Conservation (phyloP, 2,113 vertebrate species). For the Notechis scutatus region DNA sequence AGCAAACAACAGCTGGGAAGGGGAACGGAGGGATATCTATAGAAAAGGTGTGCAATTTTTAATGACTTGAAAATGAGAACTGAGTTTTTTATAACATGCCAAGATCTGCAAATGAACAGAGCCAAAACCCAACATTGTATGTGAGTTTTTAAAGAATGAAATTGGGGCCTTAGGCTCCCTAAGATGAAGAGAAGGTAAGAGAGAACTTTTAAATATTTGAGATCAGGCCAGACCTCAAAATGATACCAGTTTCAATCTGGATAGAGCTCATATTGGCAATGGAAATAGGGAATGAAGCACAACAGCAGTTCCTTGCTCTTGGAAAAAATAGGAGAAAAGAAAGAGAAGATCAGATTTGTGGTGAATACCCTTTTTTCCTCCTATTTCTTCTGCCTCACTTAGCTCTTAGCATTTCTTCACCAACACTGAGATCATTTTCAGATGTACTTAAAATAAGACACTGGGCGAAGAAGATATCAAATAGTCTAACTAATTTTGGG, state of each 20-base stretch:
- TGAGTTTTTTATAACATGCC: neutral
- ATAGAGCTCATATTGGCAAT: neutral
- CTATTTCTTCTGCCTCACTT: neutral
- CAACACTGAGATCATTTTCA: neutral
- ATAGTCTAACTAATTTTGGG: neutral
- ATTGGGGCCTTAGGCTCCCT: neutral
- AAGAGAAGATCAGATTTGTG: neutral
- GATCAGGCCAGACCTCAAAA: neutral
- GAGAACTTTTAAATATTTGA: neutral
- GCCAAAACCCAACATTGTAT: neutral
- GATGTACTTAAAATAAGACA: neutral
- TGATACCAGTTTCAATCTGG: neutral
- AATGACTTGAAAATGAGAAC: neutral
- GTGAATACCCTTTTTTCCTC: neutral
- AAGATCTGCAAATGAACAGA: neutral
- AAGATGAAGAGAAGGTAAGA: neutral
- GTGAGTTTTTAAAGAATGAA: neutral
- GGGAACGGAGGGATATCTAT: neutral
- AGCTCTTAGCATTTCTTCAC: neutral
- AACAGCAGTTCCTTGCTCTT: neutral
- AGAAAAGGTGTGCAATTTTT: neutral
- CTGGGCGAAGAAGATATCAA: neutral
- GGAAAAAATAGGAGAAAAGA: neutral
- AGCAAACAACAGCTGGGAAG: neutral
- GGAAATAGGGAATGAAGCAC: neutral